phyloP scores from a whole-genome alignment of 2,113 vertebrate genomes.

The Ophthalmolycus amberensis region DNA sequence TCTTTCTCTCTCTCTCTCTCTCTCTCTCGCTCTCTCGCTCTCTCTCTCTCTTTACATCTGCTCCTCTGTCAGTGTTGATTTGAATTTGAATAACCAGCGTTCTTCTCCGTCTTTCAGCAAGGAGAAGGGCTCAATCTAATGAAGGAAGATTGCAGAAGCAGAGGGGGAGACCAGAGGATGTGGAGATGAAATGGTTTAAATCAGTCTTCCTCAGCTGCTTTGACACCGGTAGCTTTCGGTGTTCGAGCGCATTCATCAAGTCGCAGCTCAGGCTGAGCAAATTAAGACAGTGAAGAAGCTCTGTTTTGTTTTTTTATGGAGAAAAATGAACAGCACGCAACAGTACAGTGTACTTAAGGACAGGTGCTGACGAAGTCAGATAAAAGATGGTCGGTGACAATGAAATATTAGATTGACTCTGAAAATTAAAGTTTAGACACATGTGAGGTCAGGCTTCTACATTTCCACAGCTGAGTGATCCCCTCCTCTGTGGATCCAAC shows the following conservation, averaged over 20 bases:
- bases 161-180: conserved; percentile 37
- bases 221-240: conserved; percentile 45
- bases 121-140: conserved; percentile 53
- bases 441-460: not conserved
- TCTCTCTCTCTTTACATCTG: conserved; percentile 32
- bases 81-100: conserved; percentile 73
- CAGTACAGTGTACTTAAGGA: not conserved
- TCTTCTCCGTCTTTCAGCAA: conserved; percentile 55
- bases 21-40: too few species aligned
- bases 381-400: not conserved
- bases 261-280: conserved; percentile 16
- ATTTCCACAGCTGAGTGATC: not conserved
- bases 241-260: conserved; percentile 47
- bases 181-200: conserved; percentile 65
- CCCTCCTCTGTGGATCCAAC: too few species aligned
- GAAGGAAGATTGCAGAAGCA: conserved; percentile 56
- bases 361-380: not conserved
- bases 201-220: conserved; percentile 60
- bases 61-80: conserved; percentile 58
- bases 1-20: too few species aligned
- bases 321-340: conserved; percentile 19
- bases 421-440: not conserved
- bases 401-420: not conserved
- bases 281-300: conserved; percentile 7
- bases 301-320: not conserved